Evolutionary conservation across 2,888 invertebrate species (phyloP), one percentile per base, ranked within the genome.

Genomic region (Artemia sp.): DNA sequence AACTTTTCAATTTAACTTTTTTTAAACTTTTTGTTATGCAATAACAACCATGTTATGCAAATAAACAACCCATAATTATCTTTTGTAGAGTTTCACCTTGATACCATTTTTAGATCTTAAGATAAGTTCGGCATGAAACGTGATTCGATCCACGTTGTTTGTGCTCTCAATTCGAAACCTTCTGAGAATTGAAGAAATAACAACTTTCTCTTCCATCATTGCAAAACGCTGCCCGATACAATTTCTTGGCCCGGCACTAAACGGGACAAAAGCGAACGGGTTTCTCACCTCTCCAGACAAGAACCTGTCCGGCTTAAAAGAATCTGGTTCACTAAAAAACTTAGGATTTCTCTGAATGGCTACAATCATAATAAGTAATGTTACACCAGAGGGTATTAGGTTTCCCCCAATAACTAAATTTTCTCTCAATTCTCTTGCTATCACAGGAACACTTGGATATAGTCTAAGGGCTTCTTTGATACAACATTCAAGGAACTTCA

Each of bases 41-140:
- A 38, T 38, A n/a, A n/a, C n/a, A n/a, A n/a, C n/a, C n/a, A n/a
- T 38, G 5, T 38, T 38, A 38, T 38, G 38, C 3, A 38, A 38
- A 2, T 58, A 58, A 58, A 9, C n/a, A 8, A 19, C 11, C n/a
- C 8, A 58, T 9, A 9, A 9, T 24, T 58, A 58, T 58, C 64
- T 58, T 58, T 58, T n/a, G n/a, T 58, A n/a, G 8, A 71, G 51
- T 10, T 66, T 80, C 0, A 85, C 78, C 68, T 77, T 76, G 10
- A 85, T 77, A 9, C 84, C 85, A 73, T 83, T 77, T 75, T 82
- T 83, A 12, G 85, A 83, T 72, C 84, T 77, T 66, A 84, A 77
- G 69, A 85, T 83, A 12, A 85, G 77, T 75, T 85, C 85, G n/a
- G 82, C 83, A 8, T 83, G 75, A 12, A 84, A 78, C 1, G 80